These are phyloP conservation scores for Hapalemur alaotrensis DNA, from an alignment of 2,797 vertebrate genomes.

Conservation along the genomic window DNA sequence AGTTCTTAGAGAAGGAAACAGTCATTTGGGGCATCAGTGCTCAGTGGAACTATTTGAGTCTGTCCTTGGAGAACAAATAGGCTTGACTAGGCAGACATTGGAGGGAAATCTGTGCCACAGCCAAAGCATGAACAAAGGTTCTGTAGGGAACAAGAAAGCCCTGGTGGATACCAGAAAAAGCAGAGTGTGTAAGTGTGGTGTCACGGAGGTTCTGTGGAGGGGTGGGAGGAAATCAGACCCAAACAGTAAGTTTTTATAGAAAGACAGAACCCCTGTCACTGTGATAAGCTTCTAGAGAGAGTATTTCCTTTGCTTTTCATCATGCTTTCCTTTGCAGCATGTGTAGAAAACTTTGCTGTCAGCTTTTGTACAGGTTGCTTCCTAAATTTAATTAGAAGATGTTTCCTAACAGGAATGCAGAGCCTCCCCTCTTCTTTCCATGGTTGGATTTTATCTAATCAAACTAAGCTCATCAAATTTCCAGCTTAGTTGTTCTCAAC, in stretches of 20 bases:
- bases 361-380: neutral
- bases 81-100: neutral
- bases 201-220: neutral
- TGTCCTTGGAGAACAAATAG: neutral
- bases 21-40: neutral
- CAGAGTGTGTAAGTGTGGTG: neutral
- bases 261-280: neutral
- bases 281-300: neutral
- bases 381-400: constrained; percentile 17
- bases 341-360: neutral
- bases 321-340: neutral
- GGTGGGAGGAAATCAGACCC: neutral
- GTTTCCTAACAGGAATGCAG: neutral
- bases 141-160: neutral
- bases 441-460: neutral
- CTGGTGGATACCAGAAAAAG: neutral
- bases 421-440: neutral
- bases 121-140: neutral
- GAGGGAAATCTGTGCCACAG: neutral
- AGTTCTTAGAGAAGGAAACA: neutral
- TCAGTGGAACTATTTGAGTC: neutral
- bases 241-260: neutral
- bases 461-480: constrained; percentile 36
- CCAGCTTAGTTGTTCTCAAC: neutral
- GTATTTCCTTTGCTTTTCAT: neutral